Evolutionary conservation across 2,888 invertebrate species (phyloP), one percentile per base, ranked within the genome.

Genomic region (Corythucha ciliata): DNA sequence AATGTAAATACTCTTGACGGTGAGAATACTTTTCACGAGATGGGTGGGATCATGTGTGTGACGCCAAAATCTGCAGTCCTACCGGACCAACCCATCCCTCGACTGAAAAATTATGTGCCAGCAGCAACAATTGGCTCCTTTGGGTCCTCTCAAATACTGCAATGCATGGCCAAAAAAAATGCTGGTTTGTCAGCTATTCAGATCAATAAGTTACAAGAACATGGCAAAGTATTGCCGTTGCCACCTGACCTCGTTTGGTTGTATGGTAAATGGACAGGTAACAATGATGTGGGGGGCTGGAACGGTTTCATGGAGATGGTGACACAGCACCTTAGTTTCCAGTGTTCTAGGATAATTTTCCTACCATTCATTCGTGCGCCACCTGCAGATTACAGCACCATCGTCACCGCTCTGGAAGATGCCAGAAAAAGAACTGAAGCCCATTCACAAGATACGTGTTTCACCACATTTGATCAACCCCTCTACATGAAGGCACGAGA

Each of bases 321-420:
- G 45, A 62, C 62, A 42, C 32, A 29, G 36, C 52, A 55, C 27
- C 21, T 49, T 44, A 32, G 41, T 52, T 65, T 58, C 58, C 21
- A 47, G 16, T 14, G 14, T 10, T 61, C 63, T 47, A 49, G 59
- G 39, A 53, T 66, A 53, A 45, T 55, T 39, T 64, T 56, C 59
- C 54, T 65, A 27, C 67, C 64, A 37, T 68, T 67, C 48, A 64
- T 67, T 36, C 58, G 66, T 56, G 57, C 61, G 14, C 14, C 40
- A 14, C 25, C 26, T 12, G 29, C 27, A 14, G 44, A 42, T 16
- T 24, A 8, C 27, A 25, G 24, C 40, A 48, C 48, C 7, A 39
- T 39, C 12, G 10, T 34, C 8, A 48, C 48, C 16, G 48, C 39
- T 10, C 40, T 48, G 14, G 14, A 22, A n/a, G 25, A 16, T 10